These are phyloP conservation scores for Cavia porcellus DNA, from an alignment of 2,113 vertebrate genomes.

Conservation along the genomic window DNA sequence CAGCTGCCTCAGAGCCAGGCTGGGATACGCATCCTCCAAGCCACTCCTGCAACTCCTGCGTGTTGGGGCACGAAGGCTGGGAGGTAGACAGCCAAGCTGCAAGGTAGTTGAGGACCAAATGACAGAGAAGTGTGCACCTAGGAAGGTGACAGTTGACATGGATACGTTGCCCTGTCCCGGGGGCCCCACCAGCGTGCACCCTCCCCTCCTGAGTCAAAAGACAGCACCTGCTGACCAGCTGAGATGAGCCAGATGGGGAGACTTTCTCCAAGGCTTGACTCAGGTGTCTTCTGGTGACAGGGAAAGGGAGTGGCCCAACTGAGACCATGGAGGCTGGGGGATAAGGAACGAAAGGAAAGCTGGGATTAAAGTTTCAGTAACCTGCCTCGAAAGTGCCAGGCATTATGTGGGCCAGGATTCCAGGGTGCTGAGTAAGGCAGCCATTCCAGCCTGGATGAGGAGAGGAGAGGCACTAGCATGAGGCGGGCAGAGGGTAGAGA, in stretches of 20 bases:
- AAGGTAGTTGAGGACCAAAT: conserved; percentile 49
- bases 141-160: conserved; percentile 1
- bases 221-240: neutral
- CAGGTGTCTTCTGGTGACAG: conserved; percentile 54
- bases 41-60: conserved; percentile 68
- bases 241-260: neutral
- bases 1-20: conserved; percentile 30
- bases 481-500: neutral
- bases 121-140: neutral
- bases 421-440: conserved; percentile 73
- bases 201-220: neutral
- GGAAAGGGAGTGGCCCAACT: conserved; percentile 64
- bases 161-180: neutral
- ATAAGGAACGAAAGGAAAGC: conserved; percentile 75
- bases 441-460: neutral
- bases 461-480: neutral
- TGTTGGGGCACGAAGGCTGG: conserved; percentile 59
- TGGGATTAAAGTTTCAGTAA: conserved; percentile 84
- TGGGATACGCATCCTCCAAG: conserved; percentile 54
- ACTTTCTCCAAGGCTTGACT: conserved; percentile 32
- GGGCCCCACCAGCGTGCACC: neutral
- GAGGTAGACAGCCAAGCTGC: conserved; percentile 61
- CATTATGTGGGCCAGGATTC: conserved; percentile 63
- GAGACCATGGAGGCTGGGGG: conserved; percentile 58
- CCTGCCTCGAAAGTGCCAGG: conserved; percentile 74